These are phyloP conservation scores for Theonella swinhoei DNA, from an alignment of 37 sponge, comb jelly and placozoan genomes.

Conservation along the genomic window DNA sequence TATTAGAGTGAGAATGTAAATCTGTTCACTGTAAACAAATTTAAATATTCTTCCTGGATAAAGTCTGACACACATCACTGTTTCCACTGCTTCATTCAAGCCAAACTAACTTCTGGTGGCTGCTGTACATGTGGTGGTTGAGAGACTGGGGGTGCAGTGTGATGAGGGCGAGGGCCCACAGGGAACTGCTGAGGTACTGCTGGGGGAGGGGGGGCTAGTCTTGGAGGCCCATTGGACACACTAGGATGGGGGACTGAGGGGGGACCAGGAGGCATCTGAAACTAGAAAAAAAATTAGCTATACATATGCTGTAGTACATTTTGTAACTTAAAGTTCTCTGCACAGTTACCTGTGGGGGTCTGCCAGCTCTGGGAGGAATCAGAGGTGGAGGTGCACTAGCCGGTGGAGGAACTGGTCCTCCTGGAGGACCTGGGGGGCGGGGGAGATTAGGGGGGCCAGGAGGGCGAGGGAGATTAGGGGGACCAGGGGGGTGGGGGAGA, in stretches of 20 bases:
- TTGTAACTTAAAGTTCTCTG: too few relatives aligned
- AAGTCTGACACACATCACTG: too few relatives aligned
- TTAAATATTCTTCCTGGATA: too few relatives aligned
- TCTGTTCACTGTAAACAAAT: too few relatives aligned
- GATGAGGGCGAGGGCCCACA: not conserved
- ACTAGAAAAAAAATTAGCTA: not conserved
- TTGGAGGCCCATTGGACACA: not conserved
- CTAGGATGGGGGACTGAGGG: not conserved
- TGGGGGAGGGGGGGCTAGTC: not conserved
- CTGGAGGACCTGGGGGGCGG: conserved; percentile 20
- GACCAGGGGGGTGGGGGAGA: not conserved
- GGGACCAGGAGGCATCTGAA: conserved; percentile 5
- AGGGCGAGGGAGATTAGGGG: conserved; percentile 26
- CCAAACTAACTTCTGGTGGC: not conserved
- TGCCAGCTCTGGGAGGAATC: not conserved
- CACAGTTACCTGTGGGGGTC: too few relatives aligned
- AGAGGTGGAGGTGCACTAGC: not conserved
- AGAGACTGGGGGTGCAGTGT: not conserved
- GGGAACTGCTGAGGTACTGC: not conserved
- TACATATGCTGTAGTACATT: too few relatives aligned
- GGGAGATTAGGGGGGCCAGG: not conserved
- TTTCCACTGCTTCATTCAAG: too few relatives aligned
- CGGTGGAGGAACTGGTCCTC: conserved; percentile 6
- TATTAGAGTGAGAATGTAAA: too few relatives aligned
- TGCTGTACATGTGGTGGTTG: not conserved